These are phyloP conservation scores for Caenorhabditis doughertyi DNA, from an alignment of 2,888 invertebrate genomes.

Conservation along the genomic window DNA sequence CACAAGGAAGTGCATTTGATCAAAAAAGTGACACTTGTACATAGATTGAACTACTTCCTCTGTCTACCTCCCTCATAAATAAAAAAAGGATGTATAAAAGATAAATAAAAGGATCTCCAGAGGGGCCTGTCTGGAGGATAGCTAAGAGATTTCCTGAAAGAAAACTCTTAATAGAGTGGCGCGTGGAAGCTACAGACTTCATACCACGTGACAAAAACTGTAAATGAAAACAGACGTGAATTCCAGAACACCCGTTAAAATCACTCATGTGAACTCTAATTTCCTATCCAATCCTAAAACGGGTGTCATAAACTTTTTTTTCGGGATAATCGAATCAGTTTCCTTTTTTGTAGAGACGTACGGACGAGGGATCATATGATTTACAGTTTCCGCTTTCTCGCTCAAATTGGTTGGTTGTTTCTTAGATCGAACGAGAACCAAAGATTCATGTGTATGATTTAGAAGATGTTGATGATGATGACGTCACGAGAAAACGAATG, in stretches of 20 bases:
- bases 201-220: too few relatives aligned
- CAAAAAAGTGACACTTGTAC: not conserved
- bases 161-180: too few relatives aligned
- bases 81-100: too few relatives aligned
- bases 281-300: constrained; percentile 13
- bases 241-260: not conserved
- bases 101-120: too few relatives aligned
- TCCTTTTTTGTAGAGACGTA: not conserved
- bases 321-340: constrained; percentile 42
- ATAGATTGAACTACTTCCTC: not conserved
- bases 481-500: constrained; percentile 9
- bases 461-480: constrained; percentile 4
- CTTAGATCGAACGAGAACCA: constrained; percentile 12
- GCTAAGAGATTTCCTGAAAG: too few relatives aligned
- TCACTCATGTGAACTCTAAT: constrained; percentile 29
- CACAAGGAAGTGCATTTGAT: constrained; percentile 23
- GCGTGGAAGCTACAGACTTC: too few relatives aligned
- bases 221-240: too few relatives aligned
- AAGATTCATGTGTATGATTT: constrained; percentile 36
- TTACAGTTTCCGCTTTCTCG: constrained; percentile 33
- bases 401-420: constrained; percentile 20
- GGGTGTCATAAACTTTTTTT: constrained; percentile 44
- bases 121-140: too few relatives aligned
- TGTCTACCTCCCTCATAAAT: too few relatives aligned
- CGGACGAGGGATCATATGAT: constrained; percentile 40